These are phyloP conservation scores for Crax fasciolata DNA, from an alignment of 2,797 vertebrate species.

Conservation along the genomic window DNA sequence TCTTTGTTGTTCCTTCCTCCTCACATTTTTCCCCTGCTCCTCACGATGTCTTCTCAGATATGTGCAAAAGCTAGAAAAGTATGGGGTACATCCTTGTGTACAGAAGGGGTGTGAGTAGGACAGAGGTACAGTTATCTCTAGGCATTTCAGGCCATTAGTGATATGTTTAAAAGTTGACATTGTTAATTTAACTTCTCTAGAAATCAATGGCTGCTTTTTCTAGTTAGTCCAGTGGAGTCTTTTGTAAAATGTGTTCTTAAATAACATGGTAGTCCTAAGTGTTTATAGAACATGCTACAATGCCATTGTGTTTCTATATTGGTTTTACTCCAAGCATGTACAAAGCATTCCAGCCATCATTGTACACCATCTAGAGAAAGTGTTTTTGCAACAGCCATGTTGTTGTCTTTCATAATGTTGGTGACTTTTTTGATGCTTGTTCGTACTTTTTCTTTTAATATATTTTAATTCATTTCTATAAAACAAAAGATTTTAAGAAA, in stretches of 20 bases:
- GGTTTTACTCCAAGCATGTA: not conserved
- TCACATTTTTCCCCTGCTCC: not conserved
- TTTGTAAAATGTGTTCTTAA: not conserved
- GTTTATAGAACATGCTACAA: not conserved
- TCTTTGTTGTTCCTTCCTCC: not conserved
- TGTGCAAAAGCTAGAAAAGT: not conserved
- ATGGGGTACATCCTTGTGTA: rapidly evolving
- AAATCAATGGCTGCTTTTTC: not conserved
- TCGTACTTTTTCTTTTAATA: not conserved
- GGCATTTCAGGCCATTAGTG: not conserved
- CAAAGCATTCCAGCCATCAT: not conserved
- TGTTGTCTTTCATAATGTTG: not conserved
- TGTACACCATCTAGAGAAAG: not conserved
- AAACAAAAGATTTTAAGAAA: not conserved
- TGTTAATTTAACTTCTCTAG: not conserved
- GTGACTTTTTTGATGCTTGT: not conserved
- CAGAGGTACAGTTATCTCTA: not conserved
- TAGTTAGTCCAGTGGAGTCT: not conserved
- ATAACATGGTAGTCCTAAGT: not conserved
- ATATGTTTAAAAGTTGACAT: not conserved
- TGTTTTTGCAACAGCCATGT: not conserved
- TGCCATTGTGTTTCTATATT: not conserved
- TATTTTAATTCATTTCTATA: not conserved
- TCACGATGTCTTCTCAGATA: not conserved
- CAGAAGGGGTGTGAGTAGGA: not conserved